phyloP scores from a whole-genome alignment of 2,113 vertebrate species.

The Cervus canadensis region DNA sequence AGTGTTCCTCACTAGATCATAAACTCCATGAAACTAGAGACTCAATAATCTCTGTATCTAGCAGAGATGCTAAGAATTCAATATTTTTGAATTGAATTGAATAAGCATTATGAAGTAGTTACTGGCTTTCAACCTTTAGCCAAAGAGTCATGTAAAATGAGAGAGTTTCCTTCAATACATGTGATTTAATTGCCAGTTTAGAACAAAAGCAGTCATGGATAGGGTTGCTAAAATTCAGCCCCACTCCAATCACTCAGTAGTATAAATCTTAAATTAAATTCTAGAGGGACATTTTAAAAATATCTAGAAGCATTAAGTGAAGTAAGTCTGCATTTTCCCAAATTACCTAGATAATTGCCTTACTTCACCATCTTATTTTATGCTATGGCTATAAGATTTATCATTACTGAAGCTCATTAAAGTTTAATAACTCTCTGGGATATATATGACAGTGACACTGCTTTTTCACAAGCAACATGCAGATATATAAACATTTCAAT shows the following conservation, averaged over 20 bases:
- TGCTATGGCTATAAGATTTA: slow-evolving; percentile 9
- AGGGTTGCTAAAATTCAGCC: slow-evolving; percentile 1
- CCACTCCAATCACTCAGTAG: background rate
- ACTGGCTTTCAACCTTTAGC: background rate
- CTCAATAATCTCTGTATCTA: background rate
- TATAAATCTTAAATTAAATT: slow-evolving; percentile 30
- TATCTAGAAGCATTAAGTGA: background rate
- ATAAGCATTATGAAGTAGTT: background rate
- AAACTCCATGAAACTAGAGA: background rate
- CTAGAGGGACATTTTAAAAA: background rate
- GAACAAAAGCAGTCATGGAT: background rate
- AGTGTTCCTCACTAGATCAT: background rate
- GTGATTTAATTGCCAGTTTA: background rate
- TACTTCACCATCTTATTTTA: slow-evolving; percentile 19
- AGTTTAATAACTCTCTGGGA: slow-evolving; percentile 33
- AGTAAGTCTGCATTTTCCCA: background rate
- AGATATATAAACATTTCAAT: slow-evolving; percentile 24
- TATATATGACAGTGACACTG: background rate
- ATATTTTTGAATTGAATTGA: background rate
- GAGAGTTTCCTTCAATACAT: background rate
- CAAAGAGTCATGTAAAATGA: slow-evolving; percentile 1
- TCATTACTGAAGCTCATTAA: slow-evolving; percentile 20
- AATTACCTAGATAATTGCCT: slow-evolving; percentile 42
- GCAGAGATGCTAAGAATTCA: background rate
- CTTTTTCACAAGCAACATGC: background rate